A percentile compares a stretch with the other conserved stretches of the same genome.
Evolutionary conservation across 1,140 invertebrate genomes (phyloP).

Genomic region (Asobara japonica): DNA sequence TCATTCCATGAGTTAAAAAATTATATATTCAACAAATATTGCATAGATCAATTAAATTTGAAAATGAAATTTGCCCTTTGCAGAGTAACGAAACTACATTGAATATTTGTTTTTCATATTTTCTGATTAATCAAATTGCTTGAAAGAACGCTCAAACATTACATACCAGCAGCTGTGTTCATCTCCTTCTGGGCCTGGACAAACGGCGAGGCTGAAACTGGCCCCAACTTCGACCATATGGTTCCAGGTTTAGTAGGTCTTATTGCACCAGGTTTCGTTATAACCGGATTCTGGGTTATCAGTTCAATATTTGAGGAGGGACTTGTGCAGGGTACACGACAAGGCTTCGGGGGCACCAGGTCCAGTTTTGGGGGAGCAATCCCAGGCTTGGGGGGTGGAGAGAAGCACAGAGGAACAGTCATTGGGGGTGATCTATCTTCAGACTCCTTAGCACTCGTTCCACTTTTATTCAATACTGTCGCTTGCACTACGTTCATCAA

Average conservation of each 20-base stretch:
- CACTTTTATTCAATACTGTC: conserved; percentile 53
- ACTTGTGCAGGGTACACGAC: conserved; percentile 59
- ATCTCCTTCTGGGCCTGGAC: conserved; percentile 62
- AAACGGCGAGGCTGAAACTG: conserved; percentile 64
- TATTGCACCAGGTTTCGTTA: conserved; percentile 55
- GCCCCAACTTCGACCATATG: conserved; percentile 62
- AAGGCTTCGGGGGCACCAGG: conserved; percentile 62
- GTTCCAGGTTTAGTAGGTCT: conserved; percentile 55
- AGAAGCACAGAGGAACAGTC: conserved; percentile 50
- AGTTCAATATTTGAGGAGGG: conserved; percentile 50
- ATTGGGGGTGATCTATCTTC: conserved; percentile 2
- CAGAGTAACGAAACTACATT: too few species aligned
- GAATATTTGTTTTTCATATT: too few species aligned
- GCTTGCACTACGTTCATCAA: conserved; percentile 59
- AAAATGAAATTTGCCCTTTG: too few species aligned
- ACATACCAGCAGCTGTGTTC: conserved; percentile 42
- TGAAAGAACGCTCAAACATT: too few species aligned
- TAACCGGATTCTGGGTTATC: conserved; percentile 53
- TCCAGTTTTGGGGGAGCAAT: conserved; percentile 60
- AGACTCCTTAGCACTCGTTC: conserved; percentile 36
- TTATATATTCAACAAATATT: too few species aligned
- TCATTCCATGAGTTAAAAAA: too few species aligned
- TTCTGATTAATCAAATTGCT: too few species aligned
- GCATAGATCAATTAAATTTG: too few species aligned
- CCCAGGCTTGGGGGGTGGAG: conserved; percentile 61